phyloP scores from a whole-genome alignment of 2,888 invertebrate species.

The Chloromyia formosa region DNA sequence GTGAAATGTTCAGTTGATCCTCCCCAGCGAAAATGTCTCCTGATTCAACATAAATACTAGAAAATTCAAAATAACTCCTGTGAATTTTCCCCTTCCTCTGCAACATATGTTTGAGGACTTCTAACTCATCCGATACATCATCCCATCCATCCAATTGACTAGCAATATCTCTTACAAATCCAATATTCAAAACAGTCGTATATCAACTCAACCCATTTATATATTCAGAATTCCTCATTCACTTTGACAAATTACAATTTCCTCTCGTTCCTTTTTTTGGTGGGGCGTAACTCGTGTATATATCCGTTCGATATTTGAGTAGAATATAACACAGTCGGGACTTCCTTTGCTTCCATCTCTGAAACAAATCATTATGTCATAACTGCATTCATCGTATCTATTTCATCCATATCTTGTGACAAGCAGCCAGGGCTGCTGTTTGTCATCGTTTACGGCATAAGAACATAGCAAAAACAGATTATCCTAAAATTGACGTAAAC shows the following conservation, averaged over 20 bases:
- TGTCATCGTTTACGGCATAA: too few relatives aligned
- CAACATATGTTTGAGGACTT: too few relatives aligned
- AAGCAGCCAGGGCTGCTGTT: background rate
- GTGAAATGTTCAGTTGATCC: too few relatives aligned
- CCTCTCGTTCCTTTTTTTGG: too few relatives aligned
- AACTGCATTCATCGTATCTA: conserved; percentile 14
- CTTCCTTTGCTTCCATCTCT: too few relatives aligned
- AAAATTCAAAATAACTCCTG: too few relatives aligned
- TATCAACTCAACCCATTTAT: background rate
- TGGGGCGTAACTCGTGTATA: too few relatives aligned
- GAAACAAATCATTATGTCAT: conserved; percentile 20
- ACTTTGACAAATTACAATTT: conserved; percentile 6
- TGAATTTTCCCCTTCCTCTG: too few relatives aligned
- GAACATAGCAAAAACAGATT: background rate
- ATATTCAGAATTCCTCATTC: background rate
- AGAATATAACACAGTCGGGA: background rate
- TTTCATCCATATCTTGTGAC: conserved; percentile 1
- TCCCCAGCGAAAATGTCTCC: too few relatives aligned
- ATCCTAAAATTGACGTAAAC: conserved; percentile 12
- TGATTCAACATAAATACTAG: too few relatives aligned
- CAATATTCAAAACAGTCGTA: background rate
- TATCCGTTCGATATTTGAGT: background rate
- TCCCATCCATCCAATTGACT: too few relatives aligned
- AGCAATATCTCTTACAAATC: background rate
- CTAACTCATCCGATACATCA: too few relatives aligned